Evolutionary conservation across 2,113 vertebrate species (phyloP).

Genomic region (Alosa alosa): DNA sequence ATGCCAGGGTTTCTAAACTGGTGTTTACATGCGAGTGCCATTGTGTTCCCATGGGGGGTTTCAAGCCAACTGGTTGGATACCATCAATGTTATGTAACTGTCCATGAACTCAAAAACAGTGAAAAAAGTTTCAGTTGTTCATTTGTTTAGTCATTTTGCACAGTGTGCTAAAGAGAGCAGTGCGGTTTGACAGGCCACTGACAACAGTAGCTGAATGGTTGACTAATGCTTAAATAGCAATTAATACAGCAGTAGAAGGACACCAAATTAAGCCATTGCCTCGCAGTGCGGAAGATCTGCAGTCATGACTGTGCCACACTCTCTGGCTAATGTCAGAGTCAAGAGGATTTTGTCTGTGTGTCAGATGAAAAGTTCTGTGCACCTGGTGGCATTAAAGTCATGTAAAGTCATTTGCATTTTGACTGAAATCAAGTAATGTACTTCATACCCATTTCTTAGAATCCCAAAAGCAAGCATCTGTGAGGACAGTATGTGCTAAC

Average conservation of each 20-base stretch:
- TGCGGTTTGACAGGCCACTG: not conserved
- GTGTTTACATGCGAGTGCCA: constrained; percentile 3
- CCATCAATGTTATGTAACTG: constrained; percentile 18
- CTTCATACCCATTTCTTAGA: not conserved
- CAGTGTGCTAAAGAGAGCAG: not conserved
- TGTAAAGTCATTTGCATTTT: not conserved
- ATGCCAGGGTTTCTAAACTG: constrained; percentile 10
- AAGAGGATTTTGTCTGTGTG: not conserved
- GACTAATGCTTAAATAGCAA: constrained; percentile 6
- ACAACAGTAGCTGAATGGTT: not conserved
- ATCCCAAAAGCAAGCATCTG: not conserved
- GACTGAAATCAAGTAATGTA: too few species aligned
- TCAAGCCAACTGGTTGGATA: constrained; percentile 8
- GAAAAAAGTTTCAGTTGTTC: not conserved
- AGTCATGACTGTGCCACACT: not conserved
- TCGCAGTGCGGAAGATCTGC: not conserved
- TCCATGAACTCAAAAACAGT: constrained; percentile 5
- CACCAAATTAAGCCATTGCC: not conserved
- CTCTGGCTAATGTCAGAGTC: not conserved
- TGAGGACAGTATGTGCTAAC: not conserved
- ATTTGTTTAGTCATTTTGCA: not conserved
- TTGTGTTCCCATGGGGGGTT: not conserved
- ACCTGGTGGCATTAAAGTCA: not conserved
- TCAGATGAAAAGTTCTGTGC: not conserved
- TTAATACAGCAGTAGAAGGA: not conserved